Evolutionary conservation across 2,888 invertebrate species (phyloP), one percentile per base, ranked within the genome.

Genomic region (Automeris io): DNA sequence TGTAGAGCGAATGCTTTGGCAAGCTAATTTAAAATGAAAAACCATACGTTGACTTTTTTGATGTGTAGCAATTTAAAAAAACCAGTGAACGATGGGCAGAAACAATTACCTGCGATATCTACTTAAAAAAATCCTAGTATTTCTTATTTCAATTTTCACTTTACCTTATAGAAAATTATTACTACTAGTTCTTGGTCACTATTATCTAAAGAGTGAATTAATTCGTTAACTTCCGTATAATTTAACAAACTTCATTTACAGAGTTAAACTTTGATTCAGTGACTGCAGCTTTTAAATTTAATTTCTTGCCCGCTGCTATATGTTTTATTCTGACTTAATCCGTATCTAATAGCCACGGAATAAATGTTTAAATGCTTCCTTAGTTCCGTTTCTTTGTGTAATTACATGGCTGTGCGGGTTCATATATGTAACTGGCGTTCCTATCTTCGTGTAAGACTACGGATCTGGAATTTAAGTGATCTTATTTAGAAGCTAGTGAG

Each of bases 401-500:
- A 81, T 81, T 78, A 78, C 73, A 55, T 57, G 61, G 59, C 71
- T 65, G 65, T 64, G 59, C 52, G 57, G 63, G 59, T 75, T 69
- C 71, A 74, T 73, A 75, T 69, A 76, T 67, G 73, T 75, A 72
- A 72, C 73, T 65, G 70, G 65, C 61, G 63, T 60, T 71, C 63
- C 74, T 78, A 78, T 74, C 75, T 66, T 68, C 71, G 64, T 69
- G 63, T 70, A 69, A 70, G 69, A 60, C 61, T 70, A 80, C 82
- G 81, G 64, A 70, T 54, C 47, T 61, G 57, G 83, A 83, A 85
- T 85, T 77, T 80, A 82, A 85, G 83, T 81, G 82, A 73, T 78
- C 82, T 70, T 80, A 81, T 82, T 83, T 81, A 61, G 70, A 66
- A 56, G 62, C 57, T 61, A 61, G 68, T 60, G 57, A 68, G 68